Percentiles rank a stretch among this genome's conserved stretches.
Evolutionary conservation across 92 coral and sea anemone species (phyloP).

Genomic region (Palythoa grandis): DNA sequence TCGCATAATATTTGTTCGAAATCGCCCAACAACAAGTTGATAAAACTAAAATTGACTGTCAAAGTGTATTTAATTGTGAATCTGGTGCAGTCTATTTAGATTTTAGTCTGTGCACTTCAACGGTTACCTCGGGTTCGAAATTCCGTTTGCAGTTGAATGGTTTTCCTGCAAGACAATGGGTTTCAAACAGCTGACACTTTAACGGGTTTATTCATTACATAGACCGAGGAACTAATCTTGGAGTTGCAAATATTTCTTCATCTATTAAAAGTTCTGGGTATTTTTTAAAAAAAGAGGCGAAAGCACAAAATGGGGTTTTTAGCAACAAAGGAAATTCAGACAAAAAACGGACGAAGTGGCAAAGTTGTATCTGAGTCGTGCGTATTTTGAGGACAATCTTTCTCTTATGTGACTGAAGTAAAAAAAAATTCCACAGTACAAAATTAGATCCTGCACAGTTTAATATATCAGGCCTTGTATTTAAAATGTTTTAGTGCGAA

Average conservation of each 20-base stretch:
- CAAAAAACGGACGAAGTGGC: not conserved
- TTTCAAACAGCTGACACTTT: slow-evolving; percentile 90
- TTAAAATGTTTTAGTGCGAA: not conserved
- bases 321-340: not conserved
- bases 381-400: not conserved
- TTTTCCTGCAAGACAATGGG: slow-evolving; percentile 88
- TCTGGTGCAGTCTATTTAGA: slow-evolving; percentile 33
- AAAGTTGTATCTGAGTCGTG: slow-evolving; percentile 11
- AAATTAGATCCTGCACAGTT: not conserved
- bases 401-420: not conserved
- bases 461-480: not conserved
- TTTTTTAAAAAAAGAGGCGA: not conserved
- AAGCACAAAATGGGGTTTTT: not conserved
- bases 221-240: slow-evolving; percentile 27
- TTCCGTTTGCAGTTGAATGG: slow-evolving; percentile 88
- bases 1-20: slow-evolving; percentile 1
- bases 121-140: slow-evolving; percentile 79
- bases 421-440: not conserved
- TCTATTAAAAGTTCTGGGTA: not conserved
- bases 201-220: slow-evolving; percentile 38
- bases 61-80: slow-evolving; percentile 10
- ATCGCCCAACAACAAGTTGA: not conserved
- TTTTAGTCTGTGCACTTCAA: slow-evolving; percentile 72
- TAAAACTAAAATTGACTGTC: slow-evolving; percentile 19
- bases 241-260: not conserved